Evolutionary conservation across 2,888 invertebrate genomes (phyloP), one percentile per base, ranked within the genome.

Genomic region (Abscondita cerata): DNA sequence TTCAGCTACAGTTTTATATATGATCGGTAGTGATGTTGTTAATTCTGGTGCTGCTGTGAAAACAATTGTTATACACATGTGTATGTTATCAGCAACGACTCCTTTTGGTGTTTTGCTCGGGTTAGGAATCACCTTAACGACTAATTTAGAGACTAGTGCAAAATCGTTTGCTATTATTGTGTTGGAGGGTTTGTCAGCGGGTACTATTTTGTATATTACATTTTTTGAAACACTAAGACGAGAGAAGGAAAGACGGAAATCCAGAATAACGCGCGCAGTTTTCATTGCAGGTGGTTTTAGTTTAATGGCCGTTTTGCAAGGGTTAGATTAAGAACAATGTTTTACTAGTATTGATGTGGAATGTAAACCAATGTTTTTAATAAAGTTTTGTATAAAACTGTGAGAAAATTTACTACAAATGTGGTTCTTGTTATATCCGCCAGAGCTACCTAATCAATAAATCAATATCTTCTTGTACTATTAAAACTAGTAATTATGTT

Each of bases 1-100:
- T 81, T 93, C 93, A 80, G 85, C 88, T 68, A 91, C 93, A n/a
- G 90, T 93, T 54, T 89, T 89, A 0, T 92, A 93, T 79, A 92
- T 92, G 69, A 82, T 93, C 46, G 93, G 93, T 0, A 83, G 90
- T 0, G 92, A 92, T 77, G 81, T 93, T 56, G 71, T 76, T 6
- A 78, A 82, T 9, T 78, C 78, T 48, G 62, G 71, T 2, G 55
- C 82, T 2, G 76, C 76, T 62, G 66, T 73, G 2, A 69, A 73
- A 38, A 75, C 75, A 18, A 82, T 83, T 64, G 63, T 82, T 2
- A 71, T 80, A 9, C 81, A 83, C 70, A 81, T 85, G 71, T 67
- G 80, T 2, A 76, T 81, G 34, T 75, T 85, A 53, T 79, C 83
- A 1, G 61, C 82, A 9, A 82, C 84, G 9, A 83, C 83, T 61